Base-by-base conservation (phyloP, 2,797 vertebrate species). In the Sebastiscus tertius region DNA sequence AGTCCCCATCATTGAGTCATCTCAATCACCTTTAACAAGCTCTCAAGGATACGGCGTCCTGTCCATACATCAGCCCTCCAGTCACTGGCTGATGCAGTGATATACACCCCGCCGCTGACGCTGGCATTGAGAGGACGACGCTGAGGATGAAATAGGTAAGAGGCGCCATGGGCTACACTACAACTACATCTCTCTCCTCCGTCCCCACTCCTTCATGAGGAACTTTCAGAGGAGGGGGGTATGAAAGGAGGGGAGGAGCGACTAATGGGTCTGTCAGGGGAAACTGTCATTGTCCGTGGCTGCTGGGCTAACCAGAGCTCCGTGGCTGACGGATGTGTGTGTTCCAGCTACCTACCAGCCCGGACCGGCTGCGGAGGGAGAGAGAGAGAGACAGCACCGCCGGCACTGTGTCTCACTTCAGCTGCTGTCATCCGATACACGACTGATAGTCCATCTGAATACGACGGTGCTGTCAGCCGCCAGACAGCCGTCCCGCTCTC, bases 21-120 rank as follows among this genome's bases (percentile, higher is more conserved):
- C 88, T 94, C 93, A 72, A 93, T 94, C 94, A 94, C 93, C 90
- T 92, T 87, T 95, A 95, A 95, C 94, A 92, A 94, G 94, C 93
- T 92, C 88, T 93, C 91, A 92, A 94, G 91, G 92, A 94, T 78
- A 86, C 75, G n/a, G 31, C 75, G 63, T 76, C 79, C 74, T 70
- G 89, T 86, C 72, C 85, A 94, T 94, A 86, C 85, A 89, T 95
- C 93, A 92, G 90, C 90, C 94, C 86, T 49, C 4, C 80, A 88
- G 91, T 84, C 85, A 82, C 54, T 0, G 54, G 75, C 74, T 83
- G 87, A 87, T 80, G 36, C 80, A 33, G 82, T 82, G 88, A 93
- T 84, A 58, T 75, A 90, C 88, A 39, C 82, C 80, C 81, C 0
- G 67, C 85, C 68, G 88, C 83, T 72, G 83, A 88, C 49, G 77